Evolutionary conservation across 2,888 invertebrate genomes (phyloP), one percentile per base, ranked within the genome.

Genomic region (Sesamia inferens): DNA sequence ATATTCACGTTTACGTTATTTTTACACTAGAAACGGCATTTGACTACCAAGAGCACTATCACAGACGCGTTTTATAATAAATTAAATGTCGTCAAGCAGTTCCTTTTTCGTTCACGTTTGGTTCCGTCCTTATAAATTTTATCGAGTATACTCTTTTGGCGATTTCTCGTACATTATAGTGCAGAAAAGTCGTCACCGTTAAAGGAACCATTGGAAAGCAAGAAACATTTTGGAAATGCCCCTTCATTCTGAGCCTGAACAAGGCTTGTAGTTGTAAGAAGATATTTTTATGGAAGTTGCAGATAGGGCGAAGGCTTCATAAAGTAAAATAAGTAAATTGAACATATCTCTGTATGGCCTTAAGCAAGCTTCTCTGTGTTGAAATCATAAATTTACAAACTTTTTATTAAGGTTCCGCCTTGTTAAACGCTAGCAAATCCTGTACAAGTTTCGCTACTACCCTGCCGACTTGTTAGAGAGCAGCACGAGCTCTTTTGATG

Each of bases 81-180:
- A 54, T 39, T 19, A 0, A n/a, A 11, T 44, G 19, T 42, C 11
- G 69, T 68, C 74, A 75, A 75, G 74, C 47, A 13, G 14, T 24
- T 39, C 47, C 16, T 48, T 24, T 16, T n/a, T 54, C 10, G 0
- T 68, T 61, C 3, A 13, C 11, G 2, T 54, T 59, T 61, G 74
- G 77, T 75, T 77, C 74, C 59, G 74, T 67, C 0, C 51, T n/a
- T 59, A n/a, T 54, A 8, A 24, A 13, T 31, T 31, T 31, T 51
- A 14, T 57, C 8, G n/a, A 5, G 31, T 6, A 22, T 11, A 59
- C 14, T 22, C 3, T 44, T 22, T 44, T 22, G 6, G 16, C 16
- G 16, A 22, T 44, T 44, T 62, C 10, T 42, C 10, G 22, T 16
- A 22, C 3, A 63, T 44, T 44, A n/a, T n/a, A n/a, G n/a, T n/a